Evolutionary conservation across 2,797 vertebrate species (phyloP).

Genomic region (Sparidentex hasta): DNA sequence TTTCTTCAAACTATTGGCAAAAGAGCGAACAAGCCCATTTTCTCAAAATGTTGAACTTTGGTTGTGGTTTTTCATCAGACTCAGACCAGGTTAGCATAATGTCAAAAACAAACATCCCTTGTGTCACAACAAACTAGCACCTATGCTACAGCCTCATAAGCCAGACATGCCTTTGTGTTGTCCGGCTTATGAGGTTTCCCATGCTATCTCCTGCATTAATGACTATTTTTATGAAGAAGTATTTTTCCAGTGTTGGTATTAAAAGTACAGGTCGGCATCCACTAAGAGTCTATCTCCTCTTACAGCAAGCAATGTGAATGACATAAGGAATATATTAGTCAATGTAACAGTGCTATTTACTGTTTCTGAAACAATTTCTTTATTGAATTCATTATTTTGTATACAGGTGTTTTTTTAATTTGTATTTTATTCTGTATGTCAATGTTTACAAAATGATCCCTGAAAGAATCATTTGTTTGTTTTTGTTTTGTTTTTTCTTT

Average conservation of each 20-base stretch:
- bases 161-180: constrained; percentile 41
- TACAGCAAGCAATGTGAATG: constrained; percentile 66
- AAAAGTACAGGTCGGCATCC: constrained; percentile 75
- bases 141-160: constrained; percentile 50
- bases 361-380: constrained; percentile 55
- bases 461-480: constrained; percentile 53
- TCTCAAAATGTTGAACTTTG: constrained; percentile 19
- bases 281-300: constrained; percentile 59
- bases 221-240: constrained; percentile 85
- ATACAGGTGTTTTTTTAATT: constrained; percentile 50
- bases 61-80: not conserved
- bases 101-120: constrained; percentile 22
- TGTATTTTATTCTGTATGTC: constrained; percentile 62
- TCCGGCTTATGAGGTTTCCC: constrained; percentile 56
- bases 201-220: constrained; percentile 67
- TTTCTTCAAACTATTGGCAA: not conserved
- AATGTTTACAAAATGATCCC: constrained; percentile 79
- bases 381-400: constrained; percentile 69
- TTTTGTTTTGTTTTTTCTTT: not conserved
- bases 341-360: constrained; percentile 62
- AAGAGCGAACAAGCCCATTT: not conserved
- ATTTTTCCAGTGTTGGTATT: constrained; percentile 84
- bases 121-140: constrained; percentile 57
- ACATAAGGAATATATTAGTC: constrained; percentile 68
- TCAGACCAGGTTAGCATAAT: constrained; percentile 13